These are phyloP conservation scores for Dilophus febrilis DNA, from an alignment of 2,888 invertebrate species.

Conservation along the genomic window DNA sequence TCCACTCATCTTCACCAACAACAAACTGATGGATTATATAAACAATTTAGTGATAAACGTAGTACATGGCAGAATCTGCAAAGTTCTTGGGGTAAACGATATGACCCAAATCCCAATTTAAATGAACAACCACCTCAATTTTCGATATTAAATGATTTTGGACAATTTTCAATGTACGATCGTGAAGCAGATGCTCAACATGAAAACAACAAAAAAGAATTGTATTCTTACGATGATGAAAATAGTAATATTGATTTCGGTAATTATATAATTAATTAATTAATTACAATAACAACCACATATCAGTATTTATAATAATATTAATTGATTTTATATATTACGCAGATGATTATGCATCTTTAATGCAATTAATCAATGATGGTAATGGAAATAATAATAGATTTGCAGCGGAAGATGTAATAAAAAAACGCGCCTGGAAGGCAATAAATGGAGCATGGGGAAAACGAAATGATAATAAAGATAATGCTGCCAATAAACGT, in stretches of 20 bases:
- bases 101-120: not conserved
- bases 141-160: too few relatives aligned
- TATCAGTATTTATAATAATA: too few relatives aligned
- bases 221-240: constrained; percentile 6
- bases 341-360: constrained; percentile 5
- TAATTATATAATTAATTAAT: too few relatives aligned
- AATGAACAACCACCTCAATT: not conserved
- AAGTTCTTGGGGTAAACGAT: constrained; percentile 53
- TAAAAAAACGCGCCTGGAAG: constrained; percentile 54
- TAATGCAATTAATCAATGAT: not conserved
- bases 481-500: constrained; percentile 39
- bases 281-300: too few relatives aligned
- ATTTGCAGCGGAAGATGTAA: too few relatives aligned
- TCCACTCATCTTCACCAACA: too few relatives aligned
- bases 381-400: constrained; percentile 23
- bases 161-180: too few relatives aligned
- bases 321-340: not conserved
- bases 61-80: constrained; percentile 48
- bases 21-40: too few relatives aligned
- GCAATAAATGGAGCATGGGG: constrained; percentile 59
- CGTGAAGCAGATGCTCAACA: too few relatives aligned
- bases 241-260: constrained; percentile 9
- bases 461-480: constrained; percentile 36
- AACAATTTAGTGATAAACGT: too few relatives aligned
- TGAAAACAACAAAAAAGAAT: not conserved